Base-by-base conservation (phyloP, 2,888 invertebrate species). In the Lottia scabra region DNA sequence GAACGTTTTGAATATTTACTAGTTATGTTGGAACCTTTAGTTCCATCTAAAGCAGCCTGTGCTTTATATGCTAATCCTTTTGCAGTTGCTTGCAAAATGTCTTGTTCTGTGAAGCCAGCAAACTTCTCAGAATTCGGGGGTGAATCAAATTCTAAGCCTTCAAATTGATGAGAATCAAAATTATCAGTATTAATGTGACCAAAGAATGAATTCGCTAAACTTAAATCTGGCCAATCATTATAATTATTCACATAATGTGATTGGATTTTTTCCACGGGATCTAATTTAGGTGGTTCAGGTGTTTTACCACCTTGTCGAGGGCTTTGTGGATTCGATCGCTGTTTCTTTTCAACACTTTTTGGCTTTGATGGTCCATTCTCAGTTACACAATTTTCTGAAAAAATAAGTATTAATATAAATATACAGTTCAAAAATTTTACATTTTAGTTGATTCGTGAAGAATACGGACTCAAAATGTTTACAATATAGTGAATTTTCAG, bases 1-100 rank as follows among this genome's bases (percentile, higher is more conserved):
- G 80, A 85, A 44, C 81, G 74, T 69, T 83, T 79, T 48, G 78
- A 78, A 64, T 82, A 82, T 48, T 79, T 81, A 72, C 80, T 80
- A n/a, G 81, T 80, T 66, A 80, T 81, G 70, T 81, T 82, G 64
- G 77, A 74, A 63, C 77, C 79, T 67, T 78, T 80, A 48, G 71
- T 70, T 65, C 76, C 76, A 45, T 83, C 83, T 44, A 75, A 66
- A 38, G 38, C 38, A 38, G 38, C 38, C 38, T 38, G 38, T 23
- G 38, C 75, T 65, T 46, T 27, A 26, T n/a, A 64, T 26, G 43
- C 62, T 16, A 46, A 30, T 10, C 75, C 74, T 75, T 72, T 79
- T 46, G 75, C 63, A 43, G 68, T 73, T 23, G 71, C 26, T 63
- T 67, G 71, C 30, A 67, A n/a, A n/a, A 23, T 63, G 44, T 71